phyloP scores from a whole-genome alignment of 1,140 invertebrate species.

The Ceratina australensis region DNA sequence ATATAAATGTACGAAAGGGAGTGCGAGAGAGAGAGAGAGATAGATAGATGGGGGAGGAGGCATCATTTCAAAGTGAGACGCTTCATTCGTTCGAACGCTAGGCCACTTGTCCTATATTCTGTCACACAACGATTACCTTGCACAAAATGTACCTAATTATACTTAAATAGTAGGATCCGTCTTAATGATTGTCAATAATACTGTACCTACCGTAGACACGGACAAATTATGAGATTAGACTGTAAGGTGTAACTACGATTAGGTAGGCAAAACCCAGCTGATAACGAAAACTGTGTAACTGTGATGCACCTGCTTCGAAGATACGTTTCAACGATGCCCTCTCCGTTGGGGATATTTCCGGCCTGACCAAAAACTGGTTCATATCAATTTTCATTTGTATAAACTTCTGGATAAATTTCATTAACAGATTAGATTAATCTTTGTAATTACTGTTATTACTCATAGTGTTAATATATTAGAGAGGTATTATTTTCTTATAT shows the following conservation, averaged over 20 bases:
- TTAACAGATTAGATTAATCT: too few species aligned
- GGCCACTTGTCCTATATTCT: constrained; percentile 66
- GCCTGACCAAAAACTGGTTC: too few species aligned
- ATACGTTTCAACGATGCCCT: too few species aligned
- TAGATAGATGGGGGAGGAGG: constrained; percentile 30
- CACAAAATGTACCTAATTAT: constrained; percentile 76
- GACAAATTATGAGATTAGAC: constrained; percentile 49
- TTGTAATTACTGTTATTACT: too few species aligned
- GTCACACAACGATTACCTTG: constrained; percentile 73
- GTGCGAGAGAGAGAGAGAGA: constrained; percentile 2
- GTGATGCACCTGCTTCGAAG: constrained; percentile 55
- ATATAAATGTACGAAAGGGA: neutral
- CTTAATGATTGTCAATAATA: constrained; percentile 76
- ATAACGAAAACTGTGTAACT: constrained; percentile 28
- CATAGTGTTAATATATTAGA: too few species aligned
- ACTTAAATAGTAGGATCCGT: constrained; percentile 71
- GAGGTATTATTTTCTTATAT: too few species aligned
- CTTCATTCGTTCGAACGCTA: constrained; percentile 66
- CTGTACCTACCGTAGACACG: constrained; percentile 67
- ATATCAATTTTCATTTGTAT: too few species aligned
- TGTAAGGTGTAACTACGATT: constrained; percentile 66
- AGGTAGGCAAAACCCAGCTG: constrained; percentile 47
- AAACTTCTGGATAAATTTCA: too few species aligned
- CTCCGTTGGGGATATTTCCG: too few species aligned
- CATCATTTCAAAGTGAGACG: constrained; percentile 56